A percentile compares a stretch with the other conserved stretches of the same genome.
phyloP scores from a whole-genome alignment of 1,140 invertebrate species.

The Neodiprion virginianus region DNA sequence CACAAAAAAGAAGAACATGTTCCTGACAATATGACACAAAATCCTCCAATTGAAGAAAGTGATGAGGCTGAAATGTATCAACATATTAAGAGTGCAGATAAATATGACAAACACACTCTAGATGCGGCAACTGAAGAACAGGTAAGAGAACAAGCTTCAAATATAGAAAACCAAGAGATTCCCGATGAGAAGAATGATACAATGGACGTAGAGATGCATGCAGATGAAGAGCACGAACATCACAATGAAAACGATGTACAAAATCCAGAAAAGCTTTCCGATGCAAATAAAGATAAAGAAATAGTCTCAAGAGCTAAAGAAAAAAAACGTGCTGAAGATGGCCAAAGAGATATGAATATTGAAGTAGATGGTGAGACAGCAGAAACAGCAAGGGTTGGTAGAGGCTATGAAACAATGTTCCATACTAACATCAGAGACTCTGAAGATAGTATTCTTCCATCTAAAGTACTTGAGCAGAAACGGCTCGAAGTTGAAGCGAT shows the following conservation, averaged over 20 bases:
- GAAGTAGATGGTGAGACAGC: conserved; percentile 81
- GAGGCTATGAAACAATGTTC: conserved; percentile 75
- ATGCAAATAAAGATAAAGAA: conserved; percentile 57
- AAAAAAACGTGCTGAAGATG: conserved; percentile 25
- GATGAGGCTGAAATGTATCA: conserved; percentile 78
- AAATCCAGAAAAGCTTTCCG: conserved; percentile 59
- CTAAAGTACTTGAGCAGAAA: conserved; percentile 44
- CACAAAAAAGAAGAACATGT: conserved; percentile 57
- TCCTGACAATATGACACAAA: conserved; percentile 60
- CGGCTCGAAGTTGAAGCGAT: conserved; percentile 64
- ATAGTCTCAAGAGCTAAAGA: conserved; percentile 49
- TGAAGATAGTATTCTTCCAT: conserved; percentile 37
- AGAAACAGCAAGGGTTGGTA: conserved; percentile 69
- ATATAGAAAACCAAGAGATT: conserved; percentile 66
- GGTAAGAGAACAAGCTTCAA: conserved; percentile 73
- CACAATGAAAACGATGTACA: conserved; percentile 41
- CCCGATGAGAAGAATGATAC: conserved; percentile 63
- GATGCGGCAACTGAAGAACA: conserved; percentile 85
- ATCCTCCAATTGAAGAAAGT: conserved; percentile 57
- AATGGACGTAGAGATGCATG: conserved; percentile 64
- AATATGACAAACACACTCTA: conserved; percentile 68
- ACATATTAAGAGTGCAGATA: conserved; percentile 83
- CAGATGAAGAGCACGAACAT: conserved; percentile 55
- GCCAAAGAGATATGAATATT: conserved; percentile 57
- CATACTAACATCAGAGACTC: conserved; percentile 67